A percentile compares a stretch with the other conserved stretches of the same genome.
phyloP scores from a whole-genome alignment of 2,113 vertebrate genomes.

The Sinosuthora webbiana region DNA sequence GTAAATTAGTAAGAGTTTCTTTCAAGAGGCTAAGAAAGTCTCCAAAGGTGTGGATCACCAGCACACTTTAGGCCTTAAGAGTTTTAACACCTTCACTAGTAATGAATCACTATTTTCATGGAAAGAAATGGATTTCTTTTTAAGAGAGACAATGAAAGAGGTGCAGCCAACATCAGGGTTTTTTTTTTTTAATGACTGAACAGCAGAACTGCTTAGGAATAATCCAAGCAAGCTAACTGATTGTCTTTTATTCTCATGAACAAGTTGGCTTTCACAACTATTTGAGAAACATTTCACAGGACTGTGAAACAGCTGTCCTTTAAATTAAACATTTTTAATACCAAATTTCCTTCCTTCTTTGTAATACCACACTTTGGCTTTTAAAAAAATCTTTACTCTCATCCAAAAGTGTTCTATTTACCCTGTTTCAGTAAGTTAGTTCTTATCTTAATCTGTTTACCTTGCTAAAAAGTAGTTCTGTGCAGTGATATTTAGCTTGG shows the following conservation, averaged over 20 bases:
- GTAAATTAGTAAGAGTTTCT: neutral
- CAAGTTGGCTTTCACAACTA: neutral
- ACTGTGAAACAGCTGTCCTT: neutral
- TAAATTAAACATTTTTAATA: neutral
- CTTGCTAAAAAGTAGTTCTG: neutral
- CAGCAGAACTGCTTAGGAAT: neutral
- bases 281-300: neutral
- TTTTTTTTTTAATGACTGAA: neutral
- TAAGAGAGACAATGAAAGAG: neutral
- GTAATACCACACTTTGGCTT: neutral
- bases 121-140: neutral
- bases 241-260: neutral
- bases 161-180: neutral
- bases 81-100: neutral
- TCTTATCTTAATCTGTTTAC: slow-evolving; percentile 24
- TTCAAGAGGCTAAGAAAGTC: neutral
- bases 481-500: neutral
- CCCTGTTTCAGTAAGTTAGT: neutral
- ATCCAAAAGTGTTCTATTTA: neutral
- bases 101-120: neutral
- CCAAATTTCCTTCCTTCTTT: neutral
- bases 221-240: neutral
- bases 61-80: neutral
- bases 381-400: neutral
- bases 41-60: neutral